Evolutionary conservation across 2,113 vertebrate species (phyloP).

Genomic region (Notarius lentiginosus): DNA sequence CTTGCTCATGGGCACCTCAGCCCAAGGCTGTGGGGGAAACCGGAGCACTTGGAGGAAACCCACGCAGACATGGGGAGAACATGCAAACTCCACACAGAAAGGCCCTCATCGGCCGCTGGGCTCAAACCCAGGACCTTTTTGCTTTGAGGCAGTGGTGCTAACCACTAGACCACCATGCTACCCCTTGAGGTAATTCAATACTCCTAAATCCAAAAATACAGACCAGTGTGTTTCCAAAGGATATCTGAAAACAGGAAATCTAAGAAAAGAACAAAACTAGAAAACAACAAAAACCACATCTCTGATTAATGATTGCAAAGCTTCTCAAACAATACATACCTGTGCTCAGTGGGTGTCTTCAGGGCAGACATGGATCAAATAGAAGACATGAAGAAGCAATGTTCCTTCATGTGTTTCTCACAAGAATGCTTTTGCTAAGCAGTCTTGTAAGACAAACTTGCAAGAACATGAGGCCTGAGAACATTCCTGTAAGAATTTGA

Average conservation of each 20-base stretch:
- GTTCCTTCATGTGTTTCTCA: neutral
- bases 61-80: too few relatives aligned
- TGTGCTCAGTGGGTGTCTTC: neutral
- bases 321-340: neutral
- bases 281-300: neutral
- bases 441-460: conserved; percentile 3
- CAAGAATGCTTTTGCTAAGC: conserved; percentile 1
- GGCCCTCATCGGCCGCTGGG: too few relatives aligned
- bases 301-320: neutral
- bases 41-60: too few relatives aligned
- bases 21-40: too few relatives aligned
- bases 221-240: neutral
- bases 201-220: neutral
- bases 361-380: neutral
- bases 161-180: too few relatives aligned
- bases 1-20: too few relatives aligned
- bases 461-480: neutral
- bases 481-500: neutral
- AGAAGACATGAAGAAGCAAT: neutral
- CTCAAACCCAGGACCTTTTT: too few relatives aligned
- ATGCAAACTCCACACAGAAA: too few relatives aligned
- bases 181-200: neutral
- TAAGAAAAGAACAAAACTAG: neutral
- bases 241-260: neutral
- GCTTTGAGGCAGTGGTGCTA: too few relatives aligned